A percentile compares a stretch with the other conserved stretches of the same genome.
These are phyloP conservation scores for Benthosema pterotum DNA, from an alignment of 2,797 vertebrate genomes.

Conservation along the genomic window DNA sequence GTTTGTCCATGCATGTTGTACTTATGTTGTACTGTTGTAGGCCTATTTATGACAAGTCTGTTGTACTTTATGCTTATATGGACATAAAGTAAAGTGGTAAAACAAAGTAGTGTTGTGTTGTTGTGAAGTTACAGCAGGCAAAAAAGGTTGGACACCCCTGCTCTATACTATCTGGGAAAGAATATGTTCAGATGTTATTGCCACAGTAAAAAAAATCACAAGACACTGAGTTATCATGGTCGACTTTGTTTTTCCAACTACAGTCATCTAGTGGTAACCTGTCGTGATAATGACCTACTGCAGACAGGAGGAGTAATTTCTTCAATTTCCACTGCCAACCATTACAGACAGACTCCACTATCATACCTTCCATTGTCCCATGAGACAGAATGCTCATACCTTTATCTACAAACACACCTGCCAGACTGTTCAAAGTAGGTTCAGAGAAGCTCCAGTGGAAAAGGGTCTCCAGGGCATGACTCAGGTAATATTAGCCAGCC, in stretches of 20 bases:
- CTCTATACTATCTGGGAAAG: too few relatives aligned
- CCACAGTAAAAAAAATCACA: too few relatives aligned
- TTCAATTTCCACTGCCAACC: conserved; percentile 4
- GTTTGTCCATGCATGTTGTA: too few relatives aligned
- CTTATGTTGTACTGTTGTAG: too few relatives aligned
- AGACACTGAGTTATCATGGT: too few relatives aligned
- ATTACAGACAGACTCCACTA: neutral
- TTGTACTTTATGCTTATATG: too few relatives aligned
- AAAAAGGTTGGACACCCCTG: too few relatives aligned
- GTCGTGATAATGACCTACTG: neutral
- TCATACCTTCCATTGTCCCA: neutral
- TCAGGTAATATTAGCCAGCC: neutral
- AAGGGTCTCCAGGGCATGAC: conserved; percentile 1
- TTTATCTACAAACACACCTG: conserved; percentile 3
- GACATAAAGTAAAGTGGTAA: too few relatives aligned
- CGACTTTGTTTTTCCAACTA: neutral
- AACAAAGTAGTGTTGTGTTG: too few relatives aligned
- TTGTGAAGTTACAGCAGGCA: too few relatives aligned
- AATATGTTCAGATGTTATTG: too few relatives aligned
- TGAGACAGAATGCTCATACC: neutral
- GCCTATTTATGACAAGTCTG: too few relatives aligned
- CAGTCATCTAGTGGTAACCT: neutral
- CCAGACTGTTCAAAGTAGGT: neutral
- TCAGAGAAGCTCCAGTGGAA: neutral
- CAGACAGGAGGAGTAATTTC: neutral